phyloP scores from a whole-genome alignment of 2,888 invertebrate species.

The Drosophila aldrichi region DNA sequence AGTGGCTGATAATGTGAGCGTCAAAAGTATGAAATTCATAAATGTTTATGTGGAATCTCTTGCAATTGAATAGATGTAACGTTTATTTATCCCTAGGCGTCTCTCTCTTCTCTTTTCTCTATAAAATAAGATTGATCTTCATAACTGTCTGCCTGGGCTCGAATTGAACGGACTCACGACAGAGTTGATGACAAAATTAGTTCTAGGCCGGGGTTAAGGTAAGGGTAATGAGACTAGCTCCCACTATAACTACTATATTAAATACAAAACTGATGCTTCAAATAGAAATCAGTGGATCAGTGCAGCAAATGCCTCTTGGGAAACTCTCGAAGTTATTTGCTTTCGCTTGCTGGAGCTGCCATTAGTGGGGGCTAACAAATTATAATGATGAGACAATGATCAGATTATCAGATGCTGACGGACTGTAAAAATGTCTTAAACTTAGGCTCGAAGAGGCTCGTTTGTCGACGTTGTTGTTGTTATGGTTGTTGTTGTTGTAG shows the following conservation, averaged over 20 bases:
- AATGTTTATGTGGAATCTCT: neutral
- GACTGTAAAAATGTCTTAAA: constrained; percentile 20
- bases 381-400: constrained; percentile 39
- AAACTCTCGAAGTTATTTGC: constrained; percentile 28
- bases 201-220: too few relatives aligned
- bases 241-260: too few relatives aligned
- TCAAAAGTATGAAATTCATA: neutral
- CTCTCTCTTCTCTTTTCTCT: too few relatives aligned
- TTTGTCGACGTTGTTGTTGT: neutral
- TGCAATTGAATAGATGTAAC: neutral
- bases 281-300: constrained; percentile 20
- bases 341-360: constrained; percentile 23
- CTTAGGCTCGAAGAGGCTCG: neutral
- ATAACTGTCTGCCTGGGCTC: too few relatives aligned
- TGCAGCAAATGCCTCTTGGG: constrained; percentile 3
- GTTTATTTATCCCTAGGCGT: too few relatives aligned
- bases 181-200: too few relatives aligned
- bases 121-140: too few relatives aligned
- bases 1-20: neutral
- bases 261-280: neutral
- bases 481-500: neutral
- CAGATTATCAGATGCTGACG: constrained; percentile 39
- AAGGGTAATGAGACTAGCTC: too few relatives aligned
- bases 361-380: constrained; percentile 38
- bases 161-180: too few relatives aligned